A percentile compares a stretch with the other conserved stretches of the same genome.
phyloP scores from a whole-genome alignment of 2,888 invertebrate species.

The Poecilus cupreus region DNA sequence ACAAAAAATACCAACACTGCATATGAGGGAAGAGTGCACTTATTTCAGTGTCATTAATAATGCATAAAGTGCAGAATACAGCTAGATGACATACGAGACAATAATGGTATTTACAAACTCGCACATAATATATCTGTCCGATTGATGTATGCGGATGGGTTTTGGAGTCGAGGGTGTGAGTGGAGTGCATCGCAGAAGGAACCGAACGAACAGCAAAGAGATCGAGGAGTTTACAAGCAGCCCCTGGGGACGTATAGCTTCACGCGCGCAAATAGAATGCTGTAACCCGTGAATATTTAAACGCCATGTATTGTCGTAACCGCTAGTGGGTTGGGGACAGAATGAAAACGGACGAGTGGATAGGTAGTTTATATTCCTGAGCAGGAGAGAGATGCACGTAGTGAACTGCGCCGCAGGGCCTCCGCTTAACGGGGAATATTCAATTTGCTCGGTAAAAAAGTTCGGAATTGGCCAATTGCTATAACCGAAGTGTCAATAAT shows the following conservation, averaged over 20 bases:
- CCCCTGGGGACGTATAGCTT: slow-evolving; percentile 35
- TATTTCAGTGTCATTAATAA: neutral
- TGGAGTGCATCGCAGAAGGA: neutral
- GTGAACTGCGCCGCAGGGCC: slow-evolving; percentile 4
- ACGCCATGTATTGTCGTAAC: slow-evolving; percentile 44
- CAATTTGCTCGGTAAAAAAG: slow-evolving; percentile 56
- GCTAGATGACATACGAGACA: neutral
- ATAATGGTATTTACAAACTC: neutral
- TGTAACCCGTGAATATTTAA: slow-evolving; percentile 57
- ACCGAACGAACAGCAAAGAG: neutral
- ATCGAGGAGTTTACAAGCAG: slow-evolving; percentile 25
- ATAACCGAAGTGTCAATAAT: slow-evolving; percentile 58
- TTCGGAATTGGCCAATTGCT: slow-evolving; percentile 54
- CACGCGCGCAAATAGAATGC: slow-evolving; percentile 51
- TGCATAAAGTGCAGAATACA: neutral
- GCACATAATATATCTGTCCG: neutral
- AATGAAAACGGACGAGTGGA: slow-evolving; percentile 36
- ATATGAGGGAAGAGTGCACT: neutral
- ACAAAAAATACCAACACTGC: no score
- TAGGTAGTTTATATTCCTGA: slow-evolving; percentile 15
- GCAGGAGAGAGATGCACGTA: neutral
- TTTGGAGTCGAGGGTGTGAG: neutral
- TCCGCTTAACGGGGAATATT: slow-evolving; percentile 53
- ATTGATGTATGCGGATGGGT: slow-evolving; percentile 16
- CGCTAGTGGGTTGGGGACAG: neutral